Base-by-base conservation (phyloP, 1,140 invertebrate species). In the Drosophila insularis region DNA sequence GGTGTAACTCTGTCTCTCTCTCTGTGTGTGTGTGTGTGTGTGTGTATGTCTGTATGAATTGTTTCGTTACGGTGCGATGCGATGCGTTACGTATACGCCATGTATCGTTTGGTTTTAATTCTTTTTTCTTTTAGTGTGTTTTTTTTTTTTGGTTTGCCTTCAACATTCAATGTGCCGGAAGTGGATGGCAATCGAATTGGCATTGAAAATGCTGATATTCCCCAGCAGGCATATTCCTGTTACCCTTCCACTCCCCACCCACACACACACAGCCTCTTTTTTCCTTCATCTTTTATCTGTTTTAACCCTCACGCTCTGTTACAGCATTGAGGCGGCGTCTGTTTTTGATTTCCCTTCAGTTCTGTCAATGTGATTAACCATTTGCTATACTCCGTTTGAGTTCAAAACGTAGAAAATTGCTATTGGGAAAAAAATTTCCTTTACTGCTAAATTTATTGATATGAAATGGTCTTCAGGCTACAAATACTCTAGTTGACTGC, bases 141-240 rank as follows among this genome's bases (percentile, higher is more conserved):
- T 63, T 61, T 74, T 74, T 32, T 58, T 71, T 62, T 56, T 75
- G 71, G 39, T 74, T 69, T 75, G 62, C 72, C 64, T 84, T 85
- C 78, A 68, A 62, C 63, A 74, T 62, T 54, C 65, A 55, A 64
- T 69, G 60, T 77, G 74, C 81, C 81, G 81, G 81, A 85, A 85
- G 74, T 84, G 81, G 73, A 68, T 76, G 59, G 78, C 78, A 64
- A 80, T 74, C 70, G 72, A 84, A 79, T 75, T 85, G 81, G 78
- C 81, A 86, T 86, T 86, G 81, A 85, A 81, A 71, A 69, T 73
- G 55, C 39, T 66, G 71, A 67, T 60, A 19, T 55, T 37, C 17
- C 60, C 46, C 19, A 1, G 37, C 37, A 31, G 5, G 11, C 14
- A 17, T 11, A n/a, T 46, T 21, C 11, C 17, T 27, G 27, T 27